These are phyloP conservation scores for Amazonetta brasiliensis DNA, from an alignment of 2,797 vertebrate species.

Conservation along the genomic window DNA sequence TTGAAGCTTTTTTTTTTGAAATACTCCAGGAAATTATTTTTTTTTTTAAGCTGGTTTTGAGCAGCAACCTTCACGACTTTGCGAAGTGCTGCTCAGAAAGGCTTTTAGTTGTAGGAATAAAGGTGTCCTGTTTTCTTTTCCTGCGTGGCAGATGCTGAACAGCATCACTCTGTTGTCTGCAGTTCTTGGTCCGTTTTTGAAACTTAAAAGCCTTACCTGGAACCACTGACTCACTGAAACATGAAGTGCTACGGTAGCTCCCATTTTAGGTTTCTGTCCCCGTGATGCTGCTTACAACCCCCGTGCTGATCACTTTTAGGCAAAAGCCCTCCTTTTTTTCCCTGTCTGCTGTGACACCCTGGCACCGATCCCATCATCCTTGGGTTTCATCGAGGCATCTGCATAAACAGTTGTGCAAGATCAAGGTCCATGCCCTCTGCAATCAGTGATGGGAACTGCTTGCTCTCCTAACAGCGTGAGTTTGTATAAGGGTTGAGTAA, in stretches of 20 bases:
- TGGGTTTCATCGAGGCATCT: neutral
- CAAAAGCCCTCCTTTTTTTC: neutral
- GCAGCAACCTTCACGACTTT: neutral
- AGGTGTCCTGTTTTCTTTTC: neutral
- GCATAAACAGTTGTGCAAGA: neutral
- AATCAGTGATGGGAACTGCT: slow-evolving; percentile 13
- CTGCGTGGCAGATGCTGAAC: neutral
- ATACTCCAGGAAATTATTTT: neutral
- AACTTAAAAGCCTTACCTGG: neutral
- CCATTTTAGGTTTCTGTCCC: neutral
- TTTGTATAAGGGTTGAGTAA: slow-evolving; percentile 42
- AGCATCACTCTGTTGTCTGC: neutral
- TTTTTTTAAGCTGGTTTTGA: neutral
- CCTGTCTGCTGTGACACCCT: neutral
- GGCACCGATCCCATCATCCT: neutral
- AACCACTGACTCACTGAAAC: neutral
- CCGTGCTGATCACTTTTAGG: neutral
- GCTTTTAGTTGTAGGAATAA: neutral
- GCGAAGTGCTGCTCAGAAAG: neutral
- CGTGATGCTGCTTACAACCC: neutral
- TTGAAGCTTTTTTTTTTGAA: neutral
- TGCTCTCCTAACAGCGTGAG: neutral
- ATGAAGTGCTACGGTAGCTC: neutral
- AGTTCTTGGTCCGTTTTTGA: neutral
- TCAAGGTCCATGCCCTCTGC: neutral